Evolutionary conservation across 2,113 vertebrate species (phyloP).

Genomic region (Microtus ochrogaster): DNA sequence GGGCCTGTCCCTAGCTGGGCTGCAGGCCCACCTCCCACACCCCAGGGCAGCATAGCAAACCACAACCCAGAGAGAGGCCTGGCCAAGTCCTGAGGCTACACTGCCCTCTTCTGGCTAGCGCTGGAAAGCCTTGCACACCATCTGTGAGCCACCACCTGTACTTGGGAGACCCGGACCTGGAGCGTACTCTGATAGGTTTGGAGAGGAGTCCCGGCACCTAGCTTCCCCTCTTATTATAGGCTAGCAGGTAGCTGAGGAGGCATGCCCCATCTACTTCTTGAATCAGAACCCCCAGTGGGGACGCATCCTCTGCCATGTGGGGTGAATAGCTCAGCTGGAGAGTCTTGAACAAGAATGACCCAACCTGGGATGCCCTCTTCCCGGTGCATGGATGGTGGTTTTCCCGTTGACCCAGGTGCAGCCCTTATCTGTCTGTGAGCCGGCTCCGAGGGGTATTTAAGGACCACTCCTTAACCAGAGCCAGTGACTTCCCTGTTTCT

Average conservation of each 20-base stretch:
- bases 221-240: too few species aligned
- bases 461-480: not conserved
- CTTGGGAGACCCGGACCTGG: not conserved
- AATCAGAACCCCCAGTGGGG: not conserved
- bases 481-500: not conserved
- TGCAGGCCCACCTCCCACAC: fast-evolving
- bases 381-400: not conserved
- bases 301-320: not conserved
- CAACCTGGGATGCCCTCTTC: not conserved
- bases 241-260: not conserved
- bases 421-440: not conserved
- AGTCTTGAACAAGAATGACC: not conserved
- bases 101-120: constrained; percentile 77
- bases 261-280: not conserved
- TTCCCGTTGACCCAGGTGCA: too few species aligned
- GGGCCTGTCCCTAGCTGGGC: not conserved
- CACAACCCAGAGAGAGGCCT: not conserved
- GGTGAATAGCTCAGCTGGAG: too few species aligned
- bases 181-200: not conserved
- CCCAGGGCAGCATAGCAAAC: not conserved
- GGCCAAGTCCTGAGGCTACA: constrained; percentile 22
- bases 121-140: not conserved
- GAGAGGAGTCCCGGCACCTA: not conserved
- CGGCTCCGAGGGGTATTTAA: not conserved
- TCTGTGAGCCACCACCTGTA: not conserved